Conservation (phyloP, 92 coral and sea anemone genomes). For the Nematostella vectensis region DNA sequence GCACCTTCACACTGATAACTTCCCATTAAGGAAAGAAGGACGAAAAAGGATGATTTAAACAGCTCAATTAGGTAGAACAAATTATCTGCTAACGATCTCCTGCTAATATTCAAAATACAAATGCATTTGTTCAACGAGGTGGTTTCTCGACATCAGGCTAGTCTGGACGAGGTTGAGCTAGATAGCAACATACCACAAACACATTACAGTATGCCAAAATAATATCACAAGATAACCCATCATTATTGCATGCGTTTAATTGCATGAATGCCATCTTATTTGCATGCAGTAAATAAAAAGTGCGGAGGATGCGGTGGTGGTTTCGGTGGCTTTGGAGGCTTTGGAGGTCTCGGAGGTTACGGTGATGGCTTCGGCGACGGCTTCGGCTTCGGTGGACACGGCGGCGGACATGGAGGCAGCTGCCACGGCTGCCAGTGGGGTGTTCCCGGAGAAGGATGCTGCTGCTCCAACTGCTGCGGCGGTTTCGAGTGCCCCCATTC, state of each 20-base stretch:
- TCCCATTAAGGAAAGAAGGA: too few relatives aligned
- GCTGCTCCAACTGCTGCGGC: conserved; percentile 85
- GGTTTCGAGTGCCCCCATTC: conserved; percentile 71
- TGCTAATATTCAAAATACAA: too few relatives aligned
- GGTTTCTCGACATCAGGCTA: too few relatives aligned
- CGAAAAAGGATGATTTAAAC: too few relatives aligned
- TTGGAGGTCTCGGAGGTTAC: conserved; percentile 1
- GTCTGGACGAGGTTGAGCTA: too few relatives aligned
- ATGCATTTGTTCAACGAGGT: too few relatives aligned
- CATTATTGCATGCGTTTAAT: not conserved
- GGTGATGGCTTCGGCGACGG: conserved; percentile 22
- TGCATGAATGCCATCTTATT: conserved; percentile 26
- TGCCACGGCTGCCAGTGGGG: conserved; percentile 61
- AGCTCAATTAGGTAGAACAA: too few relatives aligned
- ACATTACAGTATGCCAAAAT: too few relatives aligned
- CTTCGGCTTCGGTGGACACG: conserved; percentile 13
- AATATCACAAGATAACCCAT: too few relatives aligned
- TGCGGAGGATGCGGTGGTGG: conserved; percentile 61
- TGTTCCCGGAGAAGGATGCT: conserved; percentile 61
- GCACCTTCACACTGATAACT: too few relatives aligned
- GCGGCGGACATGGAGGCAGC: conserved; percentile 20
- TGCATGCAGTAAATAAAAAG: conserved; percentile 47
- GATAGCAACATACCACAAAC: too few relatives aligned
- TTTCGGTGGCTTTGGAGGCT: conserved; percentile 48
- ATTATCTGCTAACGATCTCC: too few relatives aligned